Evolutionary conservation across 1,140 invertebrate genomes (phyloP).

Genomic region (Pectinophora gossypiella): DNA sequence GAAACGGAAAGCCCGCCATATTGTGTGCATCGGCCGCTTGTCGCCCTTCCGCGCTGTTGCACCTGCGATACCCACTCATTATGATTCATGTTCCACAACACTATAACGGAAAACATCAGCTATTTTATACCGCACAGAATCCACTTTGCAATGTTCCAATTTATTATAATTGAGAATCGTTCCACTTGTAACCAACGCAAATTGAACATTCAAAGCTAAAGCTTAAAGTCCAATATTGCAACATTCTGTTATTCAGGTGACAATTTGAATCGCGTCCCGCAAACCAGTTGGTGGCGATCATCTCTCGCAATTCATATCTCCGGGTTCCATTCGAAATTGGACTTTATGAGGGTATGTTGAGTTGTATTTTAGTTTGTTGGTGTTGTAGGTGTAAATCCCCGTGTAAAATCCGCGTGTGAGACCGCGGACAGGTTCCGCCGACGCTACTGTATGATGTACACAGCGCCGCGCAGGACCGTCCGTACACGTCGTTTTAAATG

Average conservation of each 20-base stretch:
- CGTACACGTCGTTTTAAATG: too few relatives aligned
- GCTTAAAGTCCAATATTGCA: conserved; percentile 23
- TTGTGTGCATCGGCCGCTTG: conserved; percentile 58
- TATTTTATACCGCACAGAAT: not conserved
- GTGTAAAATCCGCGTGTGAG: conserved; percentile 34
- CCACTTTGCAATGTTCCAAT: not conserved
- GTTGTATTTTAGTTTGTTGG: conserved; percentile 10
- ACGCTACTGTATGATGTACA: conserved; percentile 7
- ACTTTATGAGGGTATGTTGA: conserved; percentile 17
- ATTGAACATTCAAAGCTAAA: conserved; percentile 18
- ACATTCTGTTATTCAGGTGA: conserved; percentile 39
- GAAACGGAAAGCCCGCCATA: conserved; percentile 63
- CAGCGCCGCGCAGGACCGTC: not conserved
- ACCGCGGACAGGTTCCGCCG: conserved; percentile 41
- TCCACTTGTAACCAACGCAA: conserved; percentile 7
- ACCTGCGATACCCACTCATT: conserved; percentile 46
- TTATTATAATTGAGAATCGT: not conserved
- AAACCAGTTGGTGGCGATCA: conserved; percentile 17
- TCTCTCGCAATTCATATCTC: conserved; percentile 31
- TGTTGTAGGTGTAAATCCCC: conserved; percentile 21
- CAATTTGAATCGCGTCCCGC: conserved; percentile 43
- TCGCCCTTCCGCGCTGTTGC: conserved; percentile 63
- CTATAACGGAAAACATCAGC: not conserved
- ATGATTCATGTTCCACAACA: conserved; percentile 20
- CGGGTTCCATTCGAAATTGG: conserved; percentile 11